phyloP scores from a whole-genome alignment of 2,888 invertebrate genomes.

The Tanypteryx hageni region DNA sequence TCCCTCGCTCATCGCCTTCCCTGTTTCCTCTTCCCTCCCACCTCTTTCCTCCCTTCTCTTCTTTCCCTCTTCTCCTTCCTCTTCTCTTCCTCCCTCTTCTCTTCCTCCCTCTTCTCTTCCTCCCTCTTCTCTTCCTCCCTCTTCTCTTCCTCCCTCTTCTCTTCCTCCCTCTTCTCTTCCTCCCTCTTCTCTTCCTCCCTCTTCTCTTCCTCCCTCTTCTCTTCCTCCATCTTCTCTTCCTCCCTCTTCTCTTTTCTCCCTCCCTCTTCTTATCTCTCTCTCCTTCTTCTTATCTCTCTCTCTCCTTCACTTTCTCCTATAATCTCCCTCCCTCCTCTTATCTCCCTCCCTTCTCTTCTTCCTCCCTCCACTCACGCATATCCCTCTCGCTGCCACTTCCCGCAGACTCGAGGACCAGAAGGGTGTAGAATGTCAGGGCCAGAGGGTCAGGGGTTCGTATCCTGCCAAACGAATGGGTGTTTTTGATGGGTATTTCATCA shows the following conservation, averaged over 20 bases:
- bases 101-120: neutral
- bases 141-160: no score
- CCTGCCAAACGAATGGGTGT: conserved; percentile 33
- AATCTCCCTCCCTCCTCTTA: neutral
- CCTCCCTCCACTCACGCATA: neutral
- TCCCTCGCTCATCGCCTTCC: neutral
- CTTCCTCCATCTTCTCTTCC: neutral
- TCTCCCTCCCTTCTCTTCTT: neutral
- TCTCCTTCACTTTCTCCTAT: neutral
- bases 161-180: no score
- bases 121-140: neutral
- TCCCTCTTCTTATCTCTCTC: conserved; percentile 30
- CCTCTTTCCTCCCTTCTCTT: no score
- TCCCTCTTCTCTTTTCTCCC: neutral
- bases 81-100: neutral
- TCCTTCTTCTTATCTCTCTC: neutral
- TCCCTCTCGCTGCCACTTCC: neutral
- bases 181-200: no score
- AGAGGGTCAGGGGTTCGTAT: conserved; percentile 48
- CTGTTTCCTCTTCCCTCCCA: neutral
- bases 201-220: neutral
- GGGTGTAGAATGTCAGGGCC: neutral
- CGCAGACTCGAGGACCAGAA: neutral
- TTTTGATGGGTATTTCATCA: conserved; percentile 38
- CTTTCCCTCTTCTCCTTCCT: neutral